Base-by-base conservation (phyloP, 2,888 invertebrate species). In the Drosophila diplacantha region DNA sequence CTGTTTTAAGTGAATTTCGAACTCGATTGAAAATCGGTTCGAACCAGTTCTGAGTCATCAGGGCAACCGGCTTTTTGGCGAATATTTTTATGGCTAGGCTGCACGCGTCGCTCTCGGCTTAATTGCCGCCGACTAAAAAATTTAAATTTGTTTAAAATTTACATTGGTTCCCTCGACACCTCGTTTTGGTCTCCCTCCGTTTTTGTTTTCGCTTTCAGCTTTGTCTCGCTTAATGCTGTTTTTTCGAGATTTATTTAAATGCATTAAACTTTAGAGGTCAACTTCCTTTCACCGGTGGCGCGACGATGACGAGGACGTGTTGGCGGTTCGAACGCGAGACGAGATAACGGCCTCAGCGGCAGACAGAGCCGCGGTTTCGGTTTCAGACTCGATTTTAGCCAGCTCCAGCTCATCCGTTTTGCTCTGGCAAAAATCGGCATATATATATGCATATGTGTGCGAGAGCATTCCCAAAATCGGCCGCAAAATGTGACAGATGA, bases 191-290 rank as follows among this genome's bases (percentile, higher is more conserved):
- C 34, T 18, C 34, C n/a, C 26, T 5, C 24, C 14, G 44, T 31
- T 26, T 50, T 34, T 69, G 66, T 78, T 78, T 81, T 78, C 81
- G 83, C 71, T 81, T 83, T 78, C 73, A 78, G 73, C 73, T 81
- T 78, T 70, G 73, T 63, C 38, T 50, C 38, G 54, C 77, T 80
- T 75, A 72, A 80, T 77, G 77, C 72, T 58, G 55, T 41, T 66
- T 61, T 37, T 58, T 50, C 31, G 67, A 80, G 80, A 85, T 82
- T 82, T 85, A 82, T 82, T 83, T 81, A 85, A 80, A 84, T 84
- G 85, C 81, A 83, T 85, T 83, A 75, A 85, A 80, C 74, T 85
- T 85, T 85, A 83, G 84, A 85, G 83, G 83, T 84, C 83, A 83
- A 85, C 85, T 84, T 85, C 85, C 83, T 84, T 84, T 84, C 83